These are phyloP conservation scores for Sesamia inferens DNA, from an alignment of 2,888 invertebrate species.

Conservation along the genomic window DNA sequence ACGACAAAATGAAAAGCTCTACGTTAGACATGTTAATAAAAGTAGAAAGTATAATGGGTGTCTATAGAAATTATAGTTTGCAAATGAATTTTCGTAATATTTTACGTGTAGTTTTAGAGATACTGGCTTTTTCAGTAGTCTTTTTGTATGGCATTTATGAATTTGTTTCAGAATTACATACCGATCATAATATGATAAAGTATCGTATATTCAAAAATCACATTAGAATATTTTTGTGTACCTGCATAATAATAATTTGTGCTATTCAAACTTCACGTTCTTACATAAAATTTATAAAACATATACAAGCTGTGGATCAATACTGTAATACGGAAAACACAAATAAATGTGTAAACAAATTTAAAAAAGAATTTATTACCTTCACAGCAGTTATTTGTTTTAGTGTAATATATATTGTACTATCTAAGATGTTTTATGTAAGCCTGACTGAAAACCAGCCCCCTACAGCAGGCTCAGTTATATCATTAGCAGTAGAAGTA, in stretches of 20 bases:
- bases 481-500: neutral
- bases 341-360: neutral
- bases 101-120: conserved; percentile 6
- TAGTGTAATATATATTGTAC: neutral
- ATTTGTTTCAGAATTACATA: too few relatives aligned
- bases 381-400: neutral
- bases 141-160: neutral
- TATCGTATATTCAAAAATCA: neutral
- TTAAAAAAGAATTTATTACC: neutral
- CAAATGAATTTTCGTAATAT: neutral
- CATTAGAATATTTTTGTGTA: neutral
- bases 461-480: rapidly evolving
- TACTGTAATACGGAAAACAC: neutral
- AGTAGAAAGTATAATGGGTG: conserved; percentile 28
- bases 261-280: conserved; percentile 15
- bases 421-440: neutral
- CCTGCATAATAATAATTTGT: neutral
- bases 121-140: neutral
- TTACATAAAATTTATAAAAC: neutral
- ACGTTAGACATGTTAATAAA: conserved; percentile 5
- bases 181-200: rapidly evolving
- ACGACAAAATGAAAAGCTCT: neutral
- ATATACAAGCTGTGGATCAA: neutral
- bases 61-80: conserved; percentile 20
- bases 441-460: rapidly evolving